These are phyloP conservation scores for Muscina levida DNA, from an alignment of 2,888 invertebrate species.

Conservation along the genomic window DNA sequence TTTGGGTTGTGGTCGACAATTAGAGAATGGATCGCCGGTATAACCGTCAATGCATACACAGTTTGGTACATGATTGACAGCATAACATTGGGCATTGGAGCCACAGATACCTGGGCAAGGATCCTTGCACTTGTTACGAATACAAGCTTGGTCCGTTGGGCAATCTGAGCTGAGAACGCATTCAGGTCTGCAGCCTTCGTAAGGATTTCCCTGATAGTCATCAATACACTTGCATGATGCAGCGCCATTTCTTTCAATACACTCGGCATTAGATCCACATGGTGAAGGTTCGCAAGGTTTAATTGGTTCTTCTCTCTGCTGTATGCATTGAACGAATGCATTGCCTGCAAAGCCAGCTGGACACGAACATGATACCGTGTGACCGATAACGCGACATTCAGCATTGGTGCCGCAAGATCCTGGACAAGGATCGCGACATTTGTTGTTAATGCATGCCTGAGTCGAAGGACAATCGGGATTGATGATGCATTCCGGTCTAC, in stretches of 20 bases:
- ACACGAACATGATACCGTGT: slow-evolving; percentile 91
- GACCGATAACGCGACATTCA: slow-evolving; percentile 89
- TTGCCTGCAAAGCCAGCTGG: slow-evolving; percentile 88
- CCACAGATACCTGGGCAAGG: slow-evolving; percentile 94
- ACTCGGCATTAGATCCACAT: slow-evolving; percentile 91
- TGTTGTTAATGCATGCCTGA: slow-evolving; percentile 89
- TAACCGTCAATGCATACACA: slow-evolving; percentile 88
- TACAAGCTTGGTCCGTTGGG: slow-evolving; percentile 89
- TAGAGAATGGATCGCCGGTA: slow-evolving; percentile 87
- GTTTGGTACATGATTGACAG: slow-evolving; percentile 92
- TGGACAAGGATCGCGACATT: slow-evolving; percentile 90
- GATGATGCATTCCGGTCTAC: slow-evolving; percentile 90
- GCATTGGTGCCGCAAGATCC: slow-evolving; percentile 90
- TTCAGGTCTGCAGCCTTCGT: slow-evolving; percentile 92
- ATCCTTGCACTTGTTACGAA: slow-evolving; percentile 90
- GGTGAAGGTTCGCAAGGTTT: slow-evolving; percentile 93
- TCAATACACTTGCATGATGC: slow-evolving; percentile 90
- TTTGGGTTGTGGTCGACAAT: slow-evolving; percentile 79
- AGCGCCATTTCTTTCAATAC: slow-evolving; percentile 87
- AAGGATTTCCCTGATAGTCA: slow-evolving; percentile 92
- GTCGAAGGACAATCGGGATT: slow-evolving; percentile 90
- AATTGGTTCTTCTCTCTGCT: slow-evolving; percentile 81
- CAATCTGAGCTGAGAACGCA: slow-evolving; percentile 93
- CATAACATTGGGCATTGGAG: slow-evolving; percentile 89
- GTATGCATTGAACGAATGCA: slow-evolving; percentile 89